Evolutionary conservation across 23 tunicate species (phyloP), one percentile per base, ranked within the genome.

Genomic region (Styela clava): DNA sequence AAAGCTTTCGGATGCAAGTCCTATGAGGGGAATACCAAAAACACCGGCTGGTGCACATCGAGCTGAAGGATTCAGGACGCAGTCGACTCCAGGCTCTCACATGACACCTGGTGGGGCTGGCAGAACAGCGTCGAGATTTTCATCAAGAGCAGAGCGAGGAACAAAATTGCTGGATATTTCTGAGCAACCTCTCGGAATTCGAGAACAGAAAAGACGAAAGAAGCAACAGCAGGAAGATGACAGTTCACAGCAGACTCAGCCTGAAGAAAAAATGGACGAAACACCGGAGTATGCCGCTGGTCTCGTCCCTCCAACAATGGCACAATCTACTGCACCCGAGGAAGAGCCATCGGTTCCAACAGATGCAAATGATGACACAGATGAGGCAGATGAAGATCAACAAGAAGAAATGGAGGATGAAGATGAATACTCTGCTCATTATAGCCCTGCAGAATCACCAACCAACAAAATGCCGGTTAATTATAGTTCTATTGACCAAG

Each of bases 131-230:
- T 76, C 81, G 7, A 76, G 81, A 37, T 76, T 37, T 52, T 72
- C 78, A 31, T 72, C 78, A 31, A 52, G 81, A 62, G n/a, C 84
- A 82, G 87, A 85, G 9, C 81, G 98, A 34, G 98, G 98, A 32
- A 94, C 98, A 3, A 94, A 94, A 77, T 52, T 94, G 61, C 79
- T 94, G 20, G 98, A 94, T 73, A 94, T 94, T 35, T 85, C 94
- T 2, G 98, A 94, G 78, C 97, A 92, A 62, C 97, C 97, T 32
- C 69, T 92, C 35, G 85, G 92, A 1, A 80, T 61, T 0, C 62
- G 92, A 32, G 97, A 92, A 30, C 81, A 79, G 63, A 92, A 87
- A 76, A 36, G 92, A 35, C 61, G 97, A 52, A 92, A 92, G 92
- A 91, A 91, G 71, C 85, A 74, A 24, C 76, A 73, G 29, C 88